Evolutionary conservation across 1,140 invertebrate genomes (phyloP), one percentile per base, ranked within the genome.

Genomic region (Catajapyx aquilonaris): DNA sequence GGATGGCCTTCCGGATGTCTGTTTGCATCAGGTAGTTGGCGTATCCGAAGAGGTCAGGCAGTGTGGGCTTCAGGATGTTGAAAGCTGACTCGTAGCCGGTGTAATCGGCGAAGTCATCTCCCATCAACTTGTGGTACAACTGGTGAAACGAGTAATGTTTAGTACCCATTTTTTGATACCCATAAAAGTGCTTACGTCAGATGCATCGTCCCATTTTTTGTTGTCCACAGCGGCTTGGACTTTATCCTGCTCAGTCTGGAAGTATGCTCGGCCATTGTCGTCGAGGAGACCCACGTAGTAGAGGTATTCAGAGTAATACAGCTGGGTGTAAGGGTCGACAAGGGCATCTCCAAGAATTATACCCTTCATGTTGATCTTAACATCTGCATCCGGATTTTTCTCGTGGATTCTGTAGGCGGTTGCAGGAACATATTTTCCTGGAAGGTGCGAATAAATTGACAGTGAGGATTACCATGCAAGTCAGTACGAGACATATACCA

Each of bases 281-380:
- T 66, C 64, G 4, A 66, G 35, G 13, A 65, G 42, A 3, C 64
- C 65, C 35, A 65, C 46, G 20, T 52, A 52, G 45, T 55, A 65
- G 32, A 68, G 53, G 38, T 59, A 62, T 16, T 57, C 51, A 10
- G 59, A 60, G 48, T 64, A 65, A 35, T 58, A 50, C 4, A 57
- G 48, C 60, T 61, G 59, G 9, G 44, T 48, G 10, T 54, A 49
- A 5, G 63, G 62, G 44, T 65, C 64, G 40, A 51, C 56, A 2
- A 65, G 51, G 5, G 63, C 64, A 48, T 66, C 61, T 7, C 64
- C 64, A 38, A 68, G 64, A 3, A 60, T 59, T 32, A 66, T 51
- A 13, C 64, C 63, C 43, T 44, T 41, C 10, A 39, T 25, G 20
- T 40, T 40, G 4, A 41, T 38, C 5, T 23, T 28, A 16, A 34